These are phyloP conservation scores for Pasiphila rectangulata DNA, from an alignment of 2,888 invertebrate species.

Conservation along the genomic window DNA sequence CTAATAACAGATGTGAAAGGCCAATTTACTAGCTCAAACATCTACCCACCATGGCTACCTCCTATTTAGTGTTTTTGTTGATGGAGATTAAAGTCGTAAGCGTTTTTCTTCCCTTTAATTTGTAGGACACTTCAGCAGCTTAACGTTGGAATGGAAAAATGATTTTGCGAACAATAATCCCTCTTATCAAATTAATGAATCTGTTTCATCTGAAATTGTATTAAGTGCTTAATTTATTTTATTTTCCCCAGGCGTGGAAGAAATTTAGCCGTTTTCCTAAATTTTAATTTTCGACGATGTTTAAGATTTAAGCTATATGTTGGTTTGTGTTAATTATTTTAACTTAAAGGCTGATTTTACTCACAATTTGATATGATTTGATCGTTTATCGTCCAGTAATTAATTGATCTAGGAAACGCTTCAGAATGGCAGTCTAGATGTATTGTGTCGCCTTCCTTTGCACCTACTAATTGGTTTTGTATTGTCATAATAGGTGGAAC, in stretches of 20 bases:
- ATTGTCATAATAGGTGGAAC: slow-evolving; percentile 90
- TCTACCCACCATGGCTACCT: no score
- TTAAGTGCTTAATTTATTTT: not conserved
- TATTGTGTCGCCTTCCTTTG: slow-evolving; percentile 84
- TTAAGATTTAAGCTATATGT: no score
- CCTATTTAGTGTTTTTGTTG: no score
- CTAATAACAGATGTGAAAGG: no score
- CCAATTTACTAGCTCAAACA: no score
- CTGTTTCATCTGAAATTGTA: not conserved
- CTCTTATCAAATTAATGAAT: not conserved
- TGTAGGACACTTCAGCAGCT: not conserved
- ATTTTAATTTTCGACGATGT: not conserved
- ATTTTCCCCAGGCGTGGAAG: not conserved
- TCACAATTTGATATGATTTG: slow-evolving; percentile 86
- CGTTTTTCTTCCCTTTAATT: no score
- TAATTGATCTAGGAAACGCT: slow-evolving; percentile 88
- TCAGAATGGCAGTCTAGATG: slow-evolving; percentile 88
- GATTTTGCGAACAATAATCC: not conserved
- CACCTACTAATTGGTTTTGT: slow-evolving; percentile 88
- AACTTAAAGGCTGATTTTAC: slow-evolving; percentile 33
- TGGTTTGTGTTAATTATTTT: no score
- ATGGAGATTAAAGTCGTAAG: no score
- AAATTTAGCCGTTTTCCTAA: not conserved
- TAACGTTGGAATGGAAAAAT: not conserved
- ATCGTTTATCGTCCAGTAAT: slow-evolving; percentile 88